Evolutionary conservation across 2,797 vertebrate genomes (phyloP).

Genomic region (Zalophus californianus): DNA sequence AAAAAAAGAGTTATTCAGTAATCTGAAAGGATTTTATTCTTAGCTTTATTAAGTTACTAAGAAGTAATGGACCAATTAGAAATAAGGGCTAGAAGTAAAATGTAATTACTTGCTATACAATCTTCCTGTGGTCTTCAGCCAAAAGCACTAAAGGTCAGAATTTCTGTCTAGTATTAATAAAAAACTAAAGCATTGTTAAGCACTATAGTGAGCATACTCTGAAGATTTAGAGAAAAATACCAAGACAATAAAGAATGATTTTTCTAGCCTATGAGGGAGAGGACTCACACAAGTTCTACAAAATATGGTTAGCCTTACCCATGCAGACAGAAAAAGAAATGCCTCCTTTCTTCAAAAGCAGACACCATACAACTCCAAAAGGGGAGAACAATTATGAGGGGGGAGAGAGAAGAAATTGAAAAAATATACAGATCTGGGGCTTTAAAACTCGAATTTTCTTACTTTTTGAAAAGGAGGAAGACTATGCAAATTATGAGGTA

Average conservation of each 20-base stretch:
- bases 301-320: neutral
- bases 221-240: neutral
- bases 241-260: neutral
- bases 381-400: neutral
- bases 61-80: neutral
- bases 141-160: slow-evolving; percentile 17
- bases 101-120: neutral
- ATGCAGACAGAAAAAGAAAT: neutral
- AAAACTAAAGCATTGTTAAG: neutral
- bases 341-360: neutral
- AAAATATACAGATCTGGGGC: neutral
- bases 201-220: neutral
- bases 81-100: slow-evolving; percentile 21
- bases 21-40: neutral
- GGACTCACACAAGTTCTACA: neutral
- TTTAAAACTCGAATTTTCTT: neutral
- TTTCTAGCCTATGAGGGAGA: neutral
- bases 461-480: neutral
- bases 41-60: slow-evolving; percentile 23
- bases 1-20: neutral
- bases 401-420: neutral
- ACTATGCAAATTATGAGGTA: neutral
- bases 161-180: neutral
- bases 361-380: neutral
- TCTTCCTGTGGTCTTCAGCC: neutral